Base-by-base conservation (phyloP, 2,113 vertebrate genomes). In the Pleuronectes platessa region DNA sequence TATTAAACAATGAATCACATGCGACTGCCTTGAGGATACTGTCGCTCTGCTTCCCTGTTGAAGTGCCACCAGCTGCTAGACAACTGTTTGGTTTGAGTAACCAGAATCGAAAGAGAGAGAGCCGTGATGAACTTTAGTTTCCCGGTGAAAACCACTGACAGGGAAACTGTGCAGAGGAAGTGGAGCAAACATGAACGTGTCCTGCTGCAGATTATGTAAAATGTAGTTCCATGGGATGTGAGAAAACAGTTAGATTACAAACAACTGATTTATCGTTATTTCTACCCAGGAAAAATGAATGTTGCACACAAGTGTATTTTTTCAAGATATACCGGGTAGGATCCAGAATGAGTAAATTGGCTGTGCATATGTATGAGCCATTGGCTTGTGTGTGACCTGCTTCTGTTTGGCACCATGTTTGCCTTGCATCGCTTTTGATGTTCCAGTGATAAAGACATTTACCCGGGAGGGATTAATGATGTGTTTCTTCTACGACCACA, bases 1-100 rank as follows among this genome's bases (percentile, higher is more conserved):
- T 85, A 88, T 81, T 82, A 86, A 88, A 89, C 82, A 76, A 47
- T 79, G 84, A 81, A 70, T 81, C 76, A 79, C 65, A 66, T 51
- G 61, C 82, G 60, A 69, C 66, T 64, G 70, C 72, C 40, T 60
- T n/a, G 24, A 63, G 54, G 56, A 59, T 76, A 59, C 59, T 82
- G 54, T 47, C 56, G 65, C 40, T n/a, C 64, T 64, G 69, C 51
- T 45, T 72, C 66, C 54, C 68, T 51, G 12, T 37, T 78, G 55
- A 86, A 88, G 78, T 37, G 51, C 68, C 82, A 70, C 20, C 14
- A 42, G 55, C 27, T 70, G 63, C 40, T 66, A 21, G 58, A 69
- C 59, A 74, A 69, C 23, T 66, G 59, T 68, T 31, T 27, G 45
- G 35, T 62, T 63, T 63, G 61, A 55, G 26, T 31, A 49, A 53